These are phyloP conservation scores for Orientallactaga bullata DNA, from an alignment of 2,113 vertebrate species.

Conservation along the genomic window DNA sequence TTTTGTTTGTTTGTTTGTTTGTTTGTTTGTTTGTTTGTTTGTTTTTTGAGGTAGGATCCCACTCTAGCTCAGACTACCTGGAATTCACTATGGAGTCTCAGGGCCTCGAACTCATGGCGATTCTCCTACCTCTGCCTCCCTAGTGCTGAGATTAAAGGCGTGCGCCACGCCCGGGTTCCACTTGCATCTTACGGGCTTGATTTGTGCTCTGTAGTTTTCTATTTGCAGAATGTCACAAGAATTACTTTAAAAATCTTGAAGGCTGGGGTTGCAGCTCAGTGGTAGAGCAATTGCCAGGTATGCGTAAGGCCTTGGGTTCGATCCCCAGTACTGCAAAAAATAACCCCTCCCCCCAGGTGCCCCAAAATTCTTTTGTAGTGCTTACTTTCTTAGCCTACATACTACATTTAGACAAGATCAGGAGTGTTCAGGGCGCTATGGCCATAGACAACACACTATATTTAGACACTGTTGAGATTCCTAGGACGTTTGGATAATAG, in stretches of 20 bases:
- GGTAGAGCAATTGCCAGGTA: not conserved
- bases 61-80: no score
- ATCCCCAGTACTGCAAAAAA: not conserved
- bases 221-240: not conserved
- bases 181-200: not conserved
- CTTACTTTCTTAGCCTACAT: not conserved
- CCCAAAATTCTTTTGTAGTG: not conserved
- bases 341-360: not conserved
- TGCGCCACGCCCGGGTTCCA: no score
- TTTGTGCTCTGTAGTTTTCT: conserved; percentile 17
- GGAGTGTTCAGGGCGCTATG: no score
- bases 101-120: no score
- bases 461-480: not conserved
- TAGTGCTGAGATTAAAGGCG: no score
- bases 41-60: no score
- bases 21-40: no score
- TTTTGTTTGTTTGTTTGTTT: no score
- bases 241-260: not conserved
- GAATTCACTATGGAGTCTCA: no score
- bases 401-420: not conserved
- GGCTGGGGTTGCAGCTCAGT: not conserved
- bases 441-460: not conserved
- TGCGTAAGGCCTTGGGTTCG: not conserved
- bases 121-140: no score
- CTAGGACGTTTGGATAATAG: not conserved